Conservation (phyloP, 2,797 vertebrate species). For the Thripadectes ignobilis region DNA sequence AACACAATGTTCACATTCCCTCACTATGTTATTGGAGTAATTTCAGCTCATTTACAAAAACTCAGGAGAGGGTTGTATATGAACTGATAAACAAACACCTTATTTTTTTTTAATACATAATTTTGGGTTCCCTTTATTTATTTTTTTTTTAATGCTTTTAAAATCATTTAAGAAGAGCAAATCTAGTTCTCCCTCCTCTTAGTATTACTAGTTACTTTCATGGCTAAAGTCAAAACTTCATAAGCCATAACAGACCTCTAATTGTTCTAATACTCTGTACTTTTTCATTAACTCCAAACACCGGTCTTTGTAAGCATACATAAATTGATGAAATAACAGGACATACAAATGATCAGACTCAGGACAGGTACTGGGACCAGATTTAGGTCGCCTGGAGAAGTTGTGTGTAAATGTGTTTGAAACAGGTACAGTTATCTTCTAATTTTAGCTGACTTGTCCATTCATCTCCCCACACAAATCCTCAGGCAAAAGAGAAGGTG, state of each 20-base stretch:
- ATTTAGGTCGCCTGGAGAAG: not conserved
- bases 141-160: not conserved
- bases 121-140: not conserved
- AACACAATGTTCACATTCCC: not conserved
- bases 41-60: not conserved
- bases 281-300: not conserved
- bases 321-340: not conserved
- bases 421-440: too few relatives aligned
- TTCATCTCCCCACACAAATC: too few relatives aligned
- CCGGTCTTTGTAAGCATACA: not conserved
- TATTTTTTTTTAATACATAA: not conserved
- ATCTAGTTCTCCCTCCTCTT: not conserved
- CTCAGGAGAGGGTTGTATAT: accelerated
- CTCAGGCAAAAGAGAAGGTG: too few relatives aligned
- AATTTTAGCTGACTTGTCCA: too few relatives aligned
- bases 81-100: not conserved
- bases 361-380: not conserved
- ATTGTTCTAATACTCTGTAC: not conserved
- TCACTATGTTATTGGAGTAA: not conserved
- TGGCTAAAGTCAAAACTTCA: not conserved
- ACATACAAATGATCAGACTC: not conserved
- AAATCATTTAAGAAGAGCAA: not conserved
- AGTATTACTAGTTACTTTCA: not conserved
- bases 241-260: not conserved
- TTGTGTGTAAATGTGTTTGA: too few relatives aligned